These are phyloP conservation scores for Aphodius sticticus DNA, from an alignment of 2,888 invertebrate species.

Conservation along the genomic window DNA sequence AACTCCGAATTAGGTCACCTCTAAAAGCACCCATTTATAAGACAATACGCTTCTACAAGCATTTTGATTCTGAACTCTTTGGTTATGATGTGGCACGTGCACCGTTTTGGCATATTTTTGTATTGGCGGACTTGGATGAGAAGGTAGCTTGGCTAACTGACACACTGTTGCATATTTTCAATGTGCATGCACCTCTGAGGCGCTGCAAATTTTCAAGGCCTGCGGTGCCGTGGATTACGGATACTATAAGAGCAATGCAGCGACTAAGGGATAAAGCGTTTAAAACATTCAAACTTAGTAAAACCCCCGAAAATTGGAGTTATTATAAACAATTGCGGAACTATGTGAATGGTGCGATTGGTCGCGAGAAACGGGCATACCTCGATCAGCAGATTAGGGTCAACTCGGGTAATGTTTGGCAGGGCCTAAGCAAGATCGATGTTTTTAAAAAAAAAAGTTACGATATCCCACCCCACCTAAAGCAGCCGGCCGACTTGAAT, in stretches of 20 bases:
- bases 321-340: not conserved
- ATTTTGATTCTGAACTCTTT: not conserved
- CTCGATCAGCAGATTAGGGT: not conserved
- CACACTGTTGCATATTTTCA: not conserved
- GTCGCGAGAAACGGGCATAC: not conserved
- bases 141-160: not conserved
- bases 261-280: not conserved
- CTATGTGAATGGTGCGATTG: not conserved
- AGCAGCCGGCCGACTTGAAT: too few species aligned
- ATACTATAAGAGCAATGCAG: slow-evolving; percentile 7
- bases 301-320: not conserved
- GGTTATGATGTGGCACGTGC: not conserved
- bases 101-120: not conserved
- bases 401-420: too few species aligned
- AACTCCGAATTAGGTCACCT: not conserved
- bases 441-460: too few species aligned
- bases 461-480: too few species aligned
- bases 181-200: not conserved
- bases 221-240: not conserved
- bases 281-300: not conserved
- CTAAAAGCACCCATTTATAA: not conserved
- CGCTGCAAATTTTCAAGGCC: not conserved
- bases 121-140: not conserved
- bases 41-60: not conserved
- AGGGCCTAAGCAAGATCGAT: too few species aligned